phyloP scores from a whole-genome alignment of 2,113 vertebrate genomes.

The Amia ocellicauda region DNA sequence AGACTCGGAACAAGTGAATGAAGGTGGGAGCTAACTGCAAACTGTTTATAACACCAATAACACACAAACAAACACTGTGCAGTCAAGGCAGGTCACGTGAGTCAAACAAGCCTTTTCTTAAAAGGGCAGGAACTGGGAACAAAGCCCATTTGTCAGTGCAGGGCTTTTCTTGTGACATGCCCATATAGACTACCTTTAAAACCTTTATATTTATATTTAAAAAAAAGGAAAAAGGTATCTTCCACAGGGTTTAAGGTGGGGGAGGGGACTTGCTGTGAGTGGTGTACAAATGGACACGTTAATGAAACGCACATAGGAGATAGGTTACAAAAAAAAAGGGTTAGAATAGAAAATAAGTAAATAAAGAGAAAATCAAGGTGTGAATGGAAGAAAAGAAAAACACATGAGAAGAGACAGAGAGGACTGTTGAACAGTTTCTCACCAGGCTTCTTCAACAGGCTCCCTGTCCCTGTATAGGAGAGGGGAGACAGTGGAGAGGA shows the following conservation, averaged over 20 bases:
- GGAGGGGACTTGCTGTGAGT: no score
- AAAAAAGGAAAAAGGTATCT: no score
- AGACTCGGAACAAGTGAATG: no score
- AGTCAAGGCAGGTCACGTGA: background rate
- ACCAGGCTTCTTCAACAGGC: constrained; percentile 88
- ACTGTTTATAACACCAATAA: no score
- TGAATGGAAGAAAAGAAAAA: background rate
- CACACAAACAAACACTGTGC: no score
- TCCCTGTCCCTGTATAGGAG: constrained; percentile 89
- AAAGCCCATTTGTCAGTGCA: background rate
- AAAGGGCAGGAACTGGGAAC: background rate
- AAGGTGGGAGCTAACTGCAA: no score
- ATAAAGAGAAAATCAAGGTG: background rate
- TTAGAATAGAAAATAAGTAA: background rate
- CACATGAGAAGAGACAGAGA: constrained; percentile 46
- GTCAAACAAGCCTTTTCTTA: background rate
- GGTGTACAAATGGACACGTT: background rate
- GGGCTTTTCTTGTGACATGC: background rate
- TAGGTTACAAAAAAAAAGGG: constrained; percentile 11
- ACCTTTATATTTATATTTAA: no score
- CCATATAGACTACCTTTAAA: background rate
- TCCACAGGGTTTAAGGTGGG: no score
- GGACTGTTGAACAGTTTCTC: constrained; percentile 77
- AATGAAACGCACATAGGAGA: constrained; percentile 1
- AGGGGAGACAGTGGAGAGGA: constrained; percentile 79